Base-by-base conservation (phyloP, 2,113 vertebrate species). In the Chamaea fasciata region DNA sequence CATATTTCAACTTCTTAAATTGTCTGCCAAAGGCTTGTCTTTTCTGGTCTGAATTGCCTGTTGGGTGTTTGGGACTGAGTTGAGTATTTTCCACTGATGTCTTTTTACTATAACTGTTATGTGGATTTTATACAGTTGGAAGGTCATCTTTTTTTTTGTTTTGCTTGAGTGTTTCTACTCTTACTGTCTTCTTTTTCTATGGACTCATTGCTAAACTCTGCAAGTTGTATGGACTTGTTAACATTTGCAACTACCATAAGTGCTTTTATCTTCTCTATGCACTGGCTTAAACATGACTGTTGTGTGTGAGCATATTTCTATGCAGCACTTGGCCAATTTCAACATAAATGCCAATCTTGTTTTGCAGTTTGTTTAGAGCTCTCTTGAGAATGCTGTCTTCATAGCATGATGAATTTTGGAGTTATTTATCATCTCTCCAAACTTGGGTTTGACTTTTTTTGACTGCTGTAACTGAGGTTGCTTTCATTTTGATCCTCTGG, bases 191-290 rank as follows among this genome's bases (percentile, higher is more conserved):
- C 37, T 94, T 90, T 93, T 97, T 94, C 83, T 96, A 97, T 91
- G 96, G 96, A 98, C 96, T 94, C 97, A 96, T 97, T 97, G 96
- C 97, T 98, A 92, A 90, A 96, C 89, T 95, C 70, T 97, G 96
- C 89, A 97, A 98, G 98, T 98, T 98, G 98, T 98, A 98, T 97
- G 95, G 97, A 98, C 98, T 98, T 96, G 97, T 98, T 98, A 98
- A 98, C 97, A 98, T 98, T 98, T 98, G 98, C 98, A 97, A 98
- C 98, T 98, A 99, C 99, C 99, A 98, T 98, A 99, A 99, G 99
- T 99, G 99, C 99, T 99, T 97, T 99, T 99, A 99, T 98, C 98
- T 98, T 98, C 98, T 98, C 99, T 99, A 99, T 99, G 99, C 99
- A 99, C 98, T 98, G 99, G 98, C 98, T 99, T 98, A 98, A 98